Evolutionary conservation across 2,797 vertebrate species (phyloP).

Genomic region (Xenops minutus): DNA sequence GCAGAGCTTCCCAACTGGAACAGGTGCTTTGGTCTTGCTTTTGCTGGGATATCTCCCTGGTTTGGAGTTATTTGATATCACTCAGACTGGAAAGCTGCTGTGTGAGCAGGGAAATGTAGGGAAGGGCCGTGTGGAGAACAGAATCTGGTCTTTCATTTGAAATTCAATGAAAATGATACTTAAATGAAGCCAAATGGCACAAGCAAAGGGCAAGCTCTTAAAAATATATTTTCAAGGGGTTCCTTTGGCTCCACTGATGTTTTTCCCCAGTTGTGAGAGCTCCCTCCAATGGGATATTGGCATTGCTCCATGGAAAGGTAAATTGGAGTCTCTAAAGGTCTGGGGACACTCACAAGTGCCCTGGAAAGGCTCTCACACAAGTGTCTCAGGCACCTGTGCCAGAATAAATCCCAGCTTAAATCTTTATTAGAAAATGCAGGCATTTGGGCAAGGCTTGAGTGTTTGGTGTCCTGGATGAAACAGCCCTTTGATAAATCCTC

Average conservation of each 20-base stretch:
- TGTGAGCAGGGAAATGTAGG: neutral
- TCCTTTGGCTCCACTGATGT: neutral
- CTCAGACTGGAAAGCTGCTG: neutral
- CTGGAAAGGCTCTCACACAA: neutral
- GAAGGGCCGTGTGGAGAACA: neutral
- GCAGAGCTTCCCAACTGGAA: neutral
- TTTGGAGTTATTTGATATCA: fast-evolving
- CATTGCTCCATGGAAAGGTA: neutral
- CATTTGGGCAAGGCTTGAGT: neutral
- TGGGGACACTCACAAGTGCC: fast-evolving
- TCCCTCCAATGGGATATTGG: neutral
- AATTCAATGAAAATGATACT: neutral
- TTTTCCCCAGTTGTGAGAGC: neutral
- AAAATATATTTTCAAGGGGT: neutral
- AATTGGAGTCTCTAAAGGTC: neutral
- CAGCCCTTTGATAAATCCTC: neutral
- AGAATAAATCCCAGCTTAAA: neutral
- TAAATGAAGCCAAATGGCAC: neutral
- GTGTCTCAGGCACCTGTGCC: neutral
- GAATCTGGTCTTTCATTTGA: neutral
- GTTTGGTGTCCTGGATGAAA: neutral
- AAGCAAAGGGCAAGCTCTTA: neutral
- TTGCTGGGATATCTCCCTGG: neutral
- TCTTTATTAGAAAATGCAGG: neutral
- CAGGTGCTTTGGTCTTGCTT: neutral